A percentile compares a stretch with the other conserved stretches of the same genome.
phyloP scores from a whole-genome alignment of 1,140 invertebrate species.

The Tetramorium simillimum region DNA sequence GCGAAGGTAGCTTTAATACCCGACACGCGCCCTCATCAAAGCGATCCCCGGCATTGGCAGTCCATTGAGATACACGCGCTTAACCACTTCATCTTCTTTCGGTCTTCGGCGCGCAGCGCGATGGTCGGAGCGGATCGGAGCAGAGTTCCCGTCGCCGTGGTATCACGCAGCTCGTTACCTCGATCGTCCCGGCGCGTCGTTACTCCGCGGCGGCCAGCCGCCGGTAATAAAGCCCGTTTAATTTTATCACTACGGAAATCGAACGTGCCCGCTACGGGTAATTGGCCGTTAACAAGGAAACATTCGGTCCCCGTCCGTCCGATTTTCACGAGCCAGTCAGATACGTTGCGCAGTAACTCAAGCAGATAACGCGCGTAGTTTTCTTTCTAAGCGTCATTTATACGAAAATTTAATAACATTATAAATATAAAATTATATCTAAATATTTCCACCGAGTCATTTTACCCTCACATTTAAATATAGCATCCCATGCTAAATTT shows the following conservation, averaged over 20 bases:
- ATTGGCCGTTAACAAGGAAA: conserved; percentile 44
- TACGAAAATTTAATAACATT: background rate
- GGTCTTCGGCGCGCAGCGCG: conserved; percentile 23
- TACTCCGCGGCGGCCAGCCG: conserved; percentile 25
- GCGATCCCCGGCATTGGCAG: conserved; percentile 65
- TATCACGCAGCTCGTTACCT: conserved; percentile 60
- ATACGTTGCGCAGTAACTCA: background rate
- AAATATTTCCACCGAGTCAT: background rate
- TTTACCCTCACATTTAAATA: background rate
- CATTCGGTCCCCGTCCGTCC: background rate
- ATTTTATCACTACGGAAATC: conserved; percentile 60
- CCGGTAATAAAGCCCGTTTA: conserved; percentile 45
- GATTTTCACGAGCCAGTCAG: conserved; percentile 14
- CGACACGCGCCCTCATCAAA: conserved; percentile 77
- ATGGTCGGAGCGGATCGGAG: background rate
- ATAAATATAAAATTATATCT: too few relatives aligned
- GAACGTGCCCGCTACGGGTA: conserved; percentile 16
- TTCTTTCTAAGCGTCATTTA: background rate
- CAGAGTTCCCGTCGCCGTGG: conserved; percentile 16
- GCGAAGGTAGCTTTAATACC: conserved; percentile 74
- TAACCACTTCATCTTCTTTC: conserved; percentile 75
- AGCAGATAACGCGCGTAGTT: background rate
- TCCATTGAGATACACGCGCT: conserved; percentile 72
- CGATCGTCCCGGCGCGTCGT: conserved; percentile 49
- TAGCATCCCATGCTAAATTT: background rate